Evolutionary conservation across 1,140 invertebrate genomes (phyloP).

Genomic region (Rhopalosiphum padi): DNA sequence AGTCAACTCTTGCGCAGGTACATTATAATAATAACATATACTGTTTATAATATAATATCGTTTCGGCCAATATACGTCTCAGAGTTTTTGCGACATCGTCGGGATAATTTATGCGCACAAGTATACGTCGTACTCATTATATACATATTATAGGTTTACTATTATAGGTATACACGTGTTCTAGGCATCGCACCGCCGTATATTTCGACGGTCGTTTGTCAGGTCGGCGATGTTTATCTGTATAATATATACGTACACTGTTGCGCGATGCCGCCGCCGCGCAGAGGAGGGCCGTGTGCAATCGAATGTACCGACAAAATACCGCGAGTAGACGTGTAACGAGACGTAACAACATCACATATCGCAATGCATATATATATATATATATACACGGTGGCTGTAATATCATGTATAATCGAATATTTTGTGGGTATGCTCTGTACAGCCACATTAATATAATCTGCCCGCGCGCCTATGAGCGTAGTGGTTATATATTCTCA

Average conservation of each 20-base stretch:
- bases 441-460: too few relatives aligned
- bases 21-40: neutral
- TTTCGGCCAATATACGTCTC: neutral
- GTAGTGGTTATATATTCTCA: neutral
- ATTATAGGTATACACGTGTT: neutral
- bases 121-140: neutral
- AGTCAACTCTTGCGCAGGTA: neutral
- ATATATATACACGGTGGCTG: too few relatives aligned
- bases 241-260: neutral
- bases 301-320: neutral
- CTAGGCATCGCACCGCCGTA: neutral
- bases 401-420: too few relatives aligned
- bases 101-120: neutral
- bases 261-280: neutral
- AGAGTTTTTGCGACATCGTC: conserved; percentile 15
- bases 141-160: neutral
- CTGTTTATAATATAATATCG: neutral
- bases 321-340: neutral
- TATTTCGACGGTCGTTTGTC: neutral
- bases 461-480: too few relatives aligned
- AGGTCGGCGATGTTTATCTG: neutral
- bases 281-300: conserved; percentile 34
- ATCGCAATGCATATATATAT: neutral
- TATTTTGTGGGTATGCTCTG: too few relatives aligned
- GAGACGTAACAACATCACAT: neutral